Percentiles rank a stretch among this genome's conserved stretches.
Conservation (phyloP, 2,113 vertebrate species). For the Eptesicus fuscus region DNA sequence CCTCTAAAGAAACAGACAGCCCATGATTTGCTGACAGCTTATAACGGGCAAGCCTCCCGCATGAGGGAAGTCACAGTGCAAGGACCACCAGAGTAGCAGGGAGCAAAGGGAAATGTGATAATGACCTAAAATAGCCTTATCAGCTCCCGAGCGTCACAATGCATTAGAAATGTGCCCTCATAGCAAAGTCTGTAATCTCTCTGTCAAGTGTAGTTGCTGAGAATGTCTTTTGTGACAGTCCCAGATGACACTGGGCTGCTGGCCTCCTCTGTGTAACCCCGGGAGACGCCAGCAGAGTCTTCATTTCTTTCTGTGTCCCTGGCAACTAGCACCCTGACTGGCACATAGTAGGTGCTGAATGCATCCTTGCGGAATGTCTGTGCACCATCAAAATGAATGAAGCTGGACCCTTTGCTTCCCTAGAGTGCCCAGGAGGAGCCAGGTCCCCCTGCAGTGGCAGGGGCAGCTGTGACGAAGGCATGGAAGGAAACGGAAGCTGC, state of each 20-base stretch:
- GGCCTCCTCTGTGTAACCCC: not conserved
- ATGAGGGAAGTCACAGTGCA: constrained; percentile 5
- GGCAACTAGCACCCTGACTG: not conserved
- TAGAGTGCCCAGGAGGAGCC: constrained; percentile 90
- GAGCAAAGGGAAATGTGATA: constrained; percentile 32
- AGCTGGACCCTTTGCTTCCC: not conserved
- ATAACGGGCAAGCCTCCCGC: not conserved
- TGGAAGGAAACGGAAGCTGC: constrained; percentile 89
- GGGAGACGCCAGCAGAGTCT: not conserved
- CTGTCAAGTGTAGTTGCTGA: not conserved
- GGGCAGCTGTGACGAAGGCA: constrained; percentile 88
- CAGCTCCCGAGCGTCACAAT: not conserved
- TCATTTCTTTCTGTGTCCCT: not conserved
- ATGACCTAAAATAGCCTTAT: not conserved
- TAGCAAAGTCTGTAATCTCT: not conserved
- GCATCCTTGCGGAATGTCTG: not conserved
- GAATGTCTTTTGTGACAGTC: not conserved
- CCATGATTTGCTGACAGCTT: constrained; percentile 30
- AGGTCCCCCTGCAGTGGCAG: constrained; percentile 82
- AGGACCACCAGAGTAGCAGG: not conserved
- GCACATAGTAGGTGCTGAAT: not conserved
- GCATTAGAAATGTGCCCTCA: not conserved
- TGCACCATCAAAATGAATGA: not conserved
- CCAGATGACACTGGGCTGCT: not conserved
- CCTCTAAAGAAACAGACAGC: constrained; percentile 7